Evolutionary conservation across 2,113 vertebrate genomes (phyloP), one percentile per base, ranked within the genome.

Genomic region (Laticauda laticaudata): DNA sequence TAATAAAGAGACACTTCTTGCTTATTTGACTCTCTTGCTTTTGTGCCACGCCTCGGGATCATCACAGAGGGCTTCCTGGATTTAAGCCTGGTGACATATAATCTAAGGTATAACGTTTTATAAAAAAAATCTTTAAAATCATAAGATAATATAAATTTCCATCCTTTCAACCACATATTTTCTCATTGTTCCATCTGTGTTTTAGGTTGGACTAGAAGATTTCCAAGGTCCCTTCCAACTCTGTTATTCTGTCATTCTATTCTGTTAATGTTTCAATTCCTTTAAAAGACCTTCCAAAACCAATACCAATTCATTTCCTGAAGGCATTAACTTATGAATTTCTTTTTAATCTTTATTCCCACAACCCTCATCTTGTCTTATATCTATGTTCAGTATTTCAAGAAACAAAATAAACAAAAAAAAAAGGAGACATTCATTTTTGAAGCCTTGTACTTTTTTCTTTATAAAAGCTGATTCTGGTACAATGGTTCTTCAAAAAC

Each of bases 401-500:
- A 14, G 61, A 29, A 64, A 26, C 61, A 64, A 64, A 64, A 64
- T 64, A 64, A 64, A 64, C 26, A 64, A 64, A 64, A 12, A 64
- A 39, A 39, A 39, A 26, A 64, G 26, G 61, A 64, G 61, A 51
- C 94, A 95, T 96, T 92, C 0, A 94, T 93, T 96, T 93, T 20
- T 34, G 51, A 95, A 94, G 87, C 23, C 39, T 92, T 4, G 0
- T 93, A 94, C 94, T 64, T 94, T 91, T 96, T 95, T 96, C 93
- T 93, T 93, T 94, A 0, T 96, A 91, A 93, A 96, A 95, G 93
- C 57, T 86, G 92, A 90, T 64, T 85, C 94, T 92, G 87, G 57
- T 14, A 0, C 45, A 48, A 95, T 90, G 92, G 69, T 91, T 95
- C 95, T 96, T 95, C 93, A 48, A 95, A 96, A 91, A 90, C 48